Evolutionary conservation across 2,113 vertebrate species (phyloP).

Genomic region (Takifugu flavidus): DNA sequence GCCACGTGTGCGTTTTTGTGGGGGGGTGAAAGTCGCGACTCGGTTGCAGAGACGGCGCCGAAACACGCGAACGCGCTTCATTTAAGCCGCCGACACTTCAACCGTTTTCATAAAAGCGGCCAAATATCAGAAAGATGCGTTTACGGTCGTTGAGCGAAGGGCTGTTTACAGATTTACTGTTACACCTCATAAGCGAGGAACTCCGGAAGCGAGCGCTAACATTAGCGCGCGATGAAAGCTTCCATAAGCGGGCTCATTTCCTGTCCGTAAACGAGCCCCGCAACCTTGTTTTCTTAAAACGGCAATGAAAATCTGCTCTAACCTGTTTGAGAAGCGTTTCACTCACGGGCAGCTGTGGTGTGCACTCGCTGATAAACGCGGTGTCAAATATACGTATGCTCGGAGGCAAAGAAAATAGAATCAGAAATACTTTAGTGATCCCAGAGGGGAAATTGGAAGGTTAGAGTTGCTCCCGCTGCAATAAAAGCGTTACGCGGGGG

Average conservation of each 20-base stretch:
- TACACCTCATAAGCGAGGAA: constrained; percentile 12
- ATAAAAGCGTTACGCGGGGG: too few species aligned
- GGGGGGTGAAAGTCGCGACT: neutral
- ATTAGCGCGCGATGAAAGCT: constrained; percentile 21
- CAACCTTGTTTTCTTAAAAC: too few species aligned
- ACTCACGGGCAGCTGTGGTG: neutral
- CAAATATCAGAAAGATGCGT: neutral
- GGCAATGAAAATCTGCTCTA: neutral
- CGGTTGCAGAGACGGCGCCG: constrained; percentile 43
- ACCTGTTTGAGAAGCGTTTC: neutral
- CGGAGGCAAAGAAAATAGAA: neutral
- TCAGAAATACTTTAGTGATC: too few species aligned
- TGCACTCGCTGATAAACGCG: neutral
- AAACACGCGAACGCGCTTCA: too few species aligned
- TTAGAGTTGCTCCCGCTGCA: too few species aligned
- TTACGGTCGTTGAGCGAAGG: neutral
- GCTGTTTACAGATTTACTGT: constrained; percentile 9
- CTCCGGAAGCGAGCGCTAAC: neutral
- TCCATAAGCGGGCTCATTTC: constrained; percentile 24
- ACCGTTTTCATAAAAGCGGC: neutral
- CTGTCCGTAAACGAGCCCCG: neutral
- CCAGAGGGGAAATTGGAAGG: too few species aligned
- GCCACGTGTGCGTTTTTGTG: constrained; percentile 62
- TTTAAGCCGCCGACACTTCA: constrained; percentile 5
- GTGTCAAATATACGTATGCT: neutral